Evolutionary conservation across 2,797 vertebrate species (phyloP), one percentile per base, ranked within the genome.

Genomic region (Serranus cabrilla): DNA sequence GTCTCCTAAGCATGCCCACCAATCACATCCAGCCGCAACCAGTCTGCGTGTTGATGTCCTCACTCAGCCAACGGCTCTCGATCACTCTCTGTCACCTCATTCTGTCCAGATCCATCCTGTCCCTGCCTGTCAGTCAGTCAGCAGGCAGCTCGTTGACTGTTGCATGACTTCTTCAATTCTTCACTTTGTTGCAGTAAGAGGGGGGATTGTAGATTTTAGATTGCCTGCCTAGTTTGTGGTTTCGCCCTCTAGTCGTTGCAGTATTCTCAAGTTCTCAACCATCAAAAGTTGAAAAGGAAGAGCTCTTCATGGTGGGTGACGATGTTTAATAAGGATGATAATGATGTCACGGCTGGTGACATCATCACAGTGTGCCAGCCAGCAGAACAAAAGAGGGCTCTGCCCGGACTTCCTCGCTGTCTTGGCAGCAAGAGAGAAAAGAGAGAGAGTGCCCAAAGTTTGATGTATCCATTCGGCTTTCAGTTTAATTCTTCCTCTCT

Each of bases 391-490:
- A 88, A 87, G 88, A 74, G 70, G 76, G 78, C 82, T 90, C 87
- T 90, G 81, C 87, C 86, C 55, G 72, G 80, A 78, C 67, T 73
- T 87, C 81, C 73, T 80, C 2, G 87, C 84, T 56, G 64, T 81
- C 76, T 91, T 94, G 92, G 91, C 92, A 91, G 83, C 64, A 69
- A 75, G 45, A 65, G 68, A 60, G 65, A 75, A 66, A 65, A 71
- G 66, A 79, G 80, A 59, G 50, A 83, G 79, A 60, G 69, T 16
- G 57, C 50, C 80, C 59, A 87, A 81, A 90, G 76, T 91, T 82
- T 92, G 91, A 93, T 91, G 89, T 89, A 88, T 91, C 89, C 85
- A 91, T 92, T 93, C 75, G 82, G 89, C 89, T 90, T 84, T 87
- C 81, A 76, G 86, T 91, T 89, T 86, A 90, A 92, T 92, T 92